A percentile compares a stretch with the other conserved stretches of the same genome.
Evolutionary conservation across 1,140 invertebrate species (phyloP).

Genomic region (Aporrectodea caliginosa): DNA sequence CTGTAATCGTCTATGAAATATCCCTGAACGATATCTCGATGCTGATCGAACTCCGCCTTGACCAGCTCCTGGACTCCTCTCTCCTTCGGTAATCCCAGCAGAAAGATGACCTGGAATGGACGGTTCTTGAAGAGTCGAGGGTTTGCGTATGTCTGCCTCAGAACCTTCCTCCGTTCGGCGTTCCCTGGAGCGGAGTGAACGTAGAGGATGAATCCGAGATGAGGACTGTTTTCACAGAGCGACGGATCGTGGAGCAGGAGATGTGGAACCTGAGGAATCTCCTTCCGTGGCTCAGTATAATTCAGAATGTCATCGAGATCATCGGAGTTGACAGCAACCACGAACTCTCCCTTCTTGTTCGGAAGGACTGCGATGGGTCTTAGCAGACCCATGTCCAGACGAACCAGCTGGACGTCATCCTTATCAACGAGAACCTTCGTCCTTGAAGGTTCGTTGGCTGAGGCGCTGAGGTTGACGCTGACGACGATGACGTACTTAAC

Average conservation of each 20-base stretch:
- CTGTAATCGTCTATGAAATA: constrained; percentile 71
- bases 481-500: too few relatives aligned
- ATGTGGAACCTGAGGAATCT: neutral
- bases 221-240: neutral
- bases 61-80: constrained; percentile 56
- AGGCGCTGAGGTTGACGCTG: too few relatives aligned
- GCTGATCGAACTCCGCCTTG: constrained; percentile 60
- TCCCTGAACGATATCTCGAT: constrained; percentile 71
- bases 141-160: constrained; percentile 52
- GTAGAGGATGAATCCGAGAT: constrained; percentile 31
- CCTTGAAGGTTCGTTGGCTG: too few relatives aligned
- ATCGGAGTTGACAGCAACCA: neutral
- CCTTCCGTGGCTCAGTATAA: neutral
- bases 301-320: neutral
- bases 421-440: too few relatives aligned
- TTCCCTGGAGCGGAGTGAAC: constrained; percentile 48
- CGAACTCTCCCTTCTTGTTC: neutral
- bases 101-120: constrained; percentile 62
- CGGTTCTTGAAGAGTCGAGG: constrained; percentile 28
- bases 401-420: too few relatives aligned
- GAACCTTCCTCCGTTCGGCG: constrained; percentile 42
- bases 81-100: constrained; percentile 61
- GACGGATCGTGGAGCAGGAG: neutral
- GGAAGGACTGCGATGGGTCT: too few relatives aligned
- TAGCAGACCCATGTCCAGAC: too few relatives aligned